Evolutionary conservation across 92 coral and sea anemone species (phyloP).

Genomic region (Epizoanthus fatuus): DNA sequence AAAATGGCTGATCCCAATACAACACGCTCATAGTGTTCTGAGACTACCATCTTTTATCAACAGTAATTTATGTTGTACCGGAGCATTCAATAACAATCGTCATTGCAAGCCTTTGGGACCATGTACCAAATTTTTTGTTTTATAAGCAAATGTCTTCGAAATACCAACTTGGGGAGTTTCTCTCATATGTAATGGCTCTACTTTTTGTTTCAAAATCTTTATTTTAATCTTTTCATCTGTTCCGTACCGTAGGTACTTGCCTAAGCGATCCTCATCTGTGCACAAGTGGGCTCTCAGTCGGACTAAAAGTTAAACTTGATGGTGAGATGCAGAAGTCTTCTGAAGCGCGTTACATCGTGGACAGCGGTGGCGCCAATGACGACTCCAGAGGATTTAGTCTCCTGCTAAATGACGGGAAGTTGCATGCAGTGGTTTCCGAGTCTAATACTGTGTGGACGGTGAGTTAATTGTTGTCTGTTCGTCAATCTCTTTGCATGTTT

Average conservation of each 20-base stretch:
- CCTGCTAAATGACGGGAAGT: constrained; percentile 76
- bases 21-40: too few relatives aligned
- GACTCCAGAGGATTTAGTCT: constrained; percentile 92
- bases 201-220: neutral
- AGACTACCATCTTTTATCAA: too few relatives aligned
- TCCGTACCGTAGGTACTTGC: constrained; percentile 78
- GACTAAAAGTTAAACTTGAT: constrained; percentile 88
- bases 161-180: too few relatives aligned
- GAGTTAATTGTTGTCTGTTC: constrained; percentile 27
- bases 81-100: too few relatives aligned
- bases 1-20: too few relatives aligned
- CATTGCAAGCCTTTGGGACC: too few relatives aligned
- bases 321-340: constrained; percentile 78
- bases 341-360: constrained; percentile 92
- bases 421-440: constrained; percentile 84
- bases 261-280: constrained; percentile 95
- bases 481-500: too few relatives aligned
- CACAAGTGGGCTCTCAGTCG: constrained; percentile 89
- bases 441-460: constrained; percentile 99
- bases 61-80: too few relatives aligned
- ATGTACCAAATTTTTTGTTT: too few relatives aligned
- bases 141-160: too few relatives aligned
- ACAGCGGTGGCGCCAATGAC: constrained; percentile 92
- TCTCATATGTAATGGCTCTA: too few relatives aligned
- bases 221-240: neutral